phyloP scores from a whole-genome alignment of 2,888 invertebrate species.

The Yponomeuta malinellus region DNA sequence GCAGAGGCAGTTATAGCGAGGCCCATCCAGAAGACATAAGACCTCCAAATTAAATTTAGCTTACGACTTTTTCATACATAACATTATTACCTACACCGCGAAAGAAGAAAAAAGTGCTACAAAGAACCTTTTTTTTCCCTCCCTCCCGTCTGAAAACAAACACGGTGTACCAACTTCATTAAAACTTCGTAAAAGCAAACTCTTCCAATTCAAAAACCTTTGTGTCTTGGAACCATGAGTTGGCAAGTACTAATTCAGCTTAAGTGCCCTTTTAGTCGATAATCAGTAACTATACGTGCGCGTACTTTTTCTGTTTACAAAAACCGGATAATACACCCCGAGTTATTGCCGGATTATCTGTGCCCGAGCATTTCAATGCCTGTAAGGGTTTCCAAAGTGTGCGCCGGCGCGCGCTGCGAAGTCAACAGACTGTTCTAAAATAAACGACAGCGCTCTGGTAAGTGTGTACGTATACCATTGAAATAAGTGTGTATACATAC shows the following conservation, averaged over 20 bases:
- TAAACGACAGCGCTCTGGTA: too few species aligned
- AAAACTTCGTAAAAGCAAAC: slow-evolving; percentile 6
- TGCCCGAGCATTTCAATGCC: too few species aligned
- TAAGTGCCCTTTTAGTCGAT: neutral
- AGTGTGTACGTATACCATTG: too few species aligned
- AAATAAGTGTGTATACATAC: too few species aligned
- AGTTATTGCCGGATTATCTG: too few species aligned
- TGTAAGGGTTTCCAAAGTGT: too few species aligned
- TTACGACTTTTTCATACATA: slow-evolving; percentile 10
- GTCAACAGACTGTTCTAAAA: too few species aligned
- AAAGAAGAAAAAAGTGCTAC: neutral
- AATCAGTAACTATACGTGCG: too few species aligned
- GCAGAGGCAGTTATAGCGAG: neutral
- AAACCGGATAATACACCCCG: too few species aligned
- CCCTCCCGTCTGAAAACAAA: slow-evolving; percentile 4
- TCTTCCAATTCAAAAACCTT: neutral
- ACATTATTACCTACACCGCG: neutral
- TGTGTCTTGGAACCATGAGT: neutral
- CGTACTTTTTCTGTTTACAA: too few species aligned
- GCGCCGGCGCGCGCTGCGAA: too few species aligned
- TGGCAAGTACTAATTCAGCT: neutral
- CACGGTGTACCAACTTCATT: slow-evolving; percentile 8
- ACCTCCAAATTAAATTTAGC: slow-evolving; percentile 1
- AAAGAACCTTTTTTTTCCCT: neutral
- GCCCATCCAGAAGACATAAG: neutral